A percentile compares a stretch with the other conserved stretches of the same genome.
Evolutionary conservation across 2,797 vertebrate genomes (phyloP).

Genomic region (Phataginus tricuspis): DNA sequence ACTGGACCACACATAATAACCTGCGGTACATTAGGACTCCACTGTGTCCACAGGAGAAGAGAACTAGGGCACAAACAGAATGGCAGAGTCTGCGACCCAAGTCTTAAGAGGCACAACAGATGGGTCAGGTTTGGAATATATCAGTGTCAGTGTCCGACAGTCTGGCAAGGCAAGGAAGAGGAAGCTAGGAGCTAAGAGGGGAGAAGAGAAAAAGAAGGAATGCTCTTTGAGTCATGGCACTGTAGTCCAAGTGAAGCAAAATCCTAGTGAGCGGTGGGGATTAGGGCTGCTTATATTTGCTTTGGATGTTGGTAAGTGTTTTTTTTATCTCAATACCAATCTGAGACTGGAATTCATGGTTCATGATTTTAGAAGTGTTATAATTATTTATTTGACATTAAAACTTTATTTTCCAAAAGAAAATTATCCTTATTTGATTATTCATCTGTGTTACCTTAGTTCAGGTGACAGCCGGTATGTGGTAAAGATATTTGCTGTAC

Average conservation of each 20-base stretch:
- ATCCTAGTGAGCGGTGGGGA: neutral
- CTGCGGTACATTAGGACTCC: neutral
- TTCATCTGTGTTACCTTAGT: neutral
- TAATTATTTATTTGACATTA: neutral
- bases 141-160: neutral
- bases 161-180: neutral
- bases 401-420: neutral
- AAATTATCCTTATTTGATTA: neutral
- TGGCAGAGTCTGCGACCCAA: neutral
- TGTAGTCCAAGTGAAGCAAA: neutral
- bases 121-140: neutral
- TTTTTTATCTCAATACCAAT: neutral
- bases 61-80: neutral
- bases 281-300: neutral
- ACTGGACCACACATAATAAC: neutral
- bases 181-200: neutral
- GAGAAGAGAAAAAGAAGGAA: neutral
- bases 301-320: neutral
- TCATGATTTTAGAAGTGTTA: neutral
- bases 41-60: neutral
- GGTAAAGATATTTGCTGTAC: neutral
- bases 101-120: neutral
- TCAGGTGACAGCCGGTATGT: neutral
- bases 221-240: neutral
- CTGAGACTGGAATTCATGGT: neutral